A percentile compares a stretch with the other conserved stretches of the same genome.
Evolutionary conservation across 1,140 invertebrate genomes (phyloP).

Genomic region (Drosophila busckii): DNA sequence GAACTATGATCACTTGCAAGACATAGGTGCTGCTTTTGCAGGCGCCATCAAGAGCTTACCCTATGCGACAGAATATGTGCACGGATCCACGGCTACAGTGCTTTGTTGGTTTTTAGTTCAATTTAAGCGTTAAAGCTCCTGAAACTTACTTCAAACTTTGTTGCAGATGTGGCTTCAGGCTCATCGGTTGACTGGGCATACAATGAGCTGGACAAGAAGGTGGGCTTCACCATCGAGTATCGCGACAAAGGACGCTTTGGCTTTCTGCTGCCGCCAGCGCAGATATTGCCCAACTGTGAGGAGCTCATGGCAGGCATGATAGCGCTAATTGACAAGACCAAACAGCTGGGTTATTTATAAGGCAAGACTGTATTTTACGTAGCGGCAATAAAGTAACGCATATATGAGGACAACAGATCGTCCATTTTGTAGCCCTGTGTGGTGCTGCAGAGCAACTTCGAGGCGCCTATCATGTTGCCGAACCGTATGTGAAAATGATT

Average conservation of each 20-base stretch:
- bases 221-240: slow-evolving; percentile 82
- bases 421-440: slow-evolving; percentile 97
- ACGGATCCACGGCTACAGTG: slow-evolving; percentile 80
- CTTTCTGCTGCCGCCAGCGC: slow-evolving; percentile 90
- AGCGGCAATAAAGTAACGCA: slow-evolving; percentile 63
- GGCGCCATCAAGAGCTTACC: slow-evolving; percentile 75
- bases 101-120: slow-evolving; percentile 80
- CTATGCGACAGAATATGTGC: slow-evolving; percentile 80
- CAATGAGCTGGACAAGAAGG: slow-evolving; percentile 81
- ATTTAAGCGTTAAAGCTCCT: not conserved
- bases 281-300: slow-evolving; percentile 89
- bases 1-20: slow-evolving; percentile 81
- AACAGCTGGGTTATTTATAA: slow-evolving; percentile 48
- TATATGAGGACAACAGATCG: slow-evolving; percentile 96
- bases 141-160: too few species aligned
- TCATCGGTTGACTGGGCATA: slow-evolving; percentile 85
- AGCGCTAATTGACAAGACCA: slow-evolving; percentile 82
- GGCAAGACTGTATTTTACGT: not conserved
- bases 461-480: slow-evolving; percentile 90
- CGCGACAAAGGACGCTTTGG: slow-evolving; percentile 90
- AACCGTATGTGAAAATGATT: slow-evolving; percentile 97
- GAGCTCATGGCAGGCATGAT: slow-evolving; percentile 90
- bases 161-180: slow-evolving; percentile 80
- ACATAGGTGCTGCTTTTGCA: slow-evolving; percentile 79
- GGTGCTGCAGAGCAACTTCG: slow-evolving; percentile 94